Percentiles rank a stretch among this genome's conserved stretches.
Conservation (phyloP, 2,113 vertebrate species). For the Xyliphius kryptos region DNA sequence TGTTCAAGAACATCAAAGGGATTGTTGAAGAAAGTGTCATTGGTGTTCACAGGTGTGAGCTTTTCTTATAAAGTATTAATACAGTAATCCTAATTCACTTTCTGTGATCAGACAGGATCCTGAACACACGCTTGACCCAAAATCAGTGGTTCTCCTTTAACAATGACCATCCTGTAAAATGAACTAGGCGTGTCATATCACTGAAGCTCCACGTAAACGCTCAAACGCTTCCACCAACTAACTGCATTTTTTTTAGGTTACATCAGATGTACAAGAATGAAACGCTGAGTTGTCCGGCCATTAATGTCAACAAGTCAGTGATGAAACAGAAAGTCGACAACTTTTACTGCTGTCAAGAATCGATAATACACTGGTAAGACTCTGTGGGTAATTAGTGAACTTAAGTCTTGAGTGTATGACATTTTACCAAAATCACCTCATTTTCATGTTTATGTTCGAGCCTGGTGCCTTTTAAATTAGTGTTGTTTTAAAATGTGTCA, state of each 20-base stretch:
- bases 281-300: constrained; percentile 81
- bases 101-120: no score
- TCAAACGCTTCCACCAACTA: background rate
- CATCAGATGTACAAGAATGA: constrained; percentile 87
- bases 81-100: no score
- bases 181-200: no score
- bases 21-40: constrained; percentile 95
- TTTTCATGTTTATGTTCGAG: no score
- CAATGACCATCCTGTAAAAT: no score
- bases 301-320: constrained; percentile 91
- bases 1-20: constrained; percentile 88
- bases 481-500: background rate
- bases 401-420: no score
- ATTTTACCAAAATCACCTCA: no score
- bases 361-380: constrained; percentile 82
- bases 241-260: constrained; percentile 59
- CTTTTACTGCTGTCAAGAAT: constrained; percentile 90
- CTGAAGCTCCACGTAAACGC: no score
- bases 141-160: no score
- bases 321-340: constrained; percentile 96
- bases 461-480: background rate
- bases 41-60: constrained; percentile 80
- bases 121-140: no score
- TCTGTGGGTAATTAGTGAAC: no score
- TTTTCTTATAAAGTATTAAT: background rate